Base-by-base conservation (phyloP, 2,113 vertebrate genomes). In the Clarias batrachus region DNA sequence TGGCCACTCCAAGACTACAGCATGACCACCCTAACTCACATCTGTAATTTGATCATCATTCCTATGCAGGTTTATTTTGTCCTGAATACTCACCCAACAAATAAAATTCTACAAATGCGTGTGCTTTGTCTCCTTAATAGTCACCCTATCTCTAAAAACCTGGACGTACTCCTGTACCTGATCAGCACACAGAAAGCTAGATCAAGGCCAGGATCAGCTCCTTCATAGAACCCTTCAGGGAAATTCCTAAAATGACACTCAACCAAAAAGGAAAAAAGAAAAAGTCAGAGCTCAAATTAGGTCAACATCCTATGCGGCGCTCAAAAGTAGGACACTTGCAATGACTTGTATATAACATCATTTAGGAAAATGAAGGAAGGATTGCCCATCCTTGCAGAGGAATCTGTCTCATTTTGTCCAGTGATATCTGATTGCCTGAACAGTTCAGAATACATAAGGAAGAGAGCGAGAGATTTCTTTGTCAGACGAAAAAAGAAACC, bases 181-280 rank as follows among this genome's bases (percentile, higher is more conserved):
- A 85, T 59, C 56, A 30, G 82, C 37, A 48, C 57, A 30, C 76
- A 25, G 19, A n/a, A 13, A 60, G 56, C 48, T 1, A 48, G 76
- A 30, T 37, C 48, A 65, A 83, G 71, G 83, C 37, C 59, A 73
- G 62, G 54, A 78, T 59, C 54, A 81, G 81, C 63, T 79, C 25
- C 84, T 87, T 87, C 33, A 48, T 60, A 41, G 57, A 41, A 80
- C 77, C 74, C 86, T 79, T 79, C 41, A 48, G 86, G 74, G 80
- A 63, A 79, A 41, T 82, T 76, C 66, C 59, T 52, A 83, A 87
- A 65, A 87, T 59, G 84, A 74, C 30, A 73, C 56, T 54, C 37
- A 19, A 41, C 84, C 48, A 70, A 66, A 82, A 80, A 85, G 37
- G 4, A 77, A 81, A 19, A 60, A 54, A 73, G 48, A 33, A 52